Base-by-base conservation (phyloP, 2,797 vertebrate genomes). In the Anguilla pacifica region DNA sequence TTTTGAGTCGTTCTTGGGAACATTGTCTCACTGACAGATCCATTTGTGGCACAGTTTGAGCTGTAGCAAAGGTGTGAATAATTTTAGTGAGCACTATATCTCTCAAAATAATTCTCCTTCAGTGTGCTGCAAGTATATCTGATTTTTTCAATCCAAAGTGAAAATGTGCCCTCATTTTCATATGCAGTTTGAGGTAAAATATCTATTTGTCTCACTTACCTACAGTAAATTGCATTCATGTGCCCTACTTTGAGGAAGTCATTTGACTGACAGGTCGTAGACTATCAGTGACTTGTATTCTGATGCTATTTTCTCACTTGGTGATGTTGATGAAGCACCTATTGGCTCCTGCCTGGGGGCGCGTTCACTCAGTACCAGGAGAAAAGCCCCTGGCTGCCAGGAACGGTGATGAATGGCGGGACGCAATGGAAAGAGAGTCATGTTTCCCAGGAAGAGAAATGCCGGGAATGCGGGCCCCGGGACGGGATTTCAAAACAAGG, bases 401-500 rank as follows among this genome's bases (percentile, higher is more conserved):
- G 72, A 39, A 84, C 53, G 74, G 22, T 81, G 46, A 88, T 89
- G 89, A 85, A 86, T 81, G 83, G 85, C 89, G 70, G 59, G n/a
- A 28, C 67, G 88, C 87, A 83, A 55, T 89, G 88, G 84, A 79
- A 89, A 85, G 51, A 88, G 51, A 89, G 53, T 70, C 46, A 87
- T 57, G 90, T 92, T 93, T 85, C 86, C 72, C 88, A 90, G 59
- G 87, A 72, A 55, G 70, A 86, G 86, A 84, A 90, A 90, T 91
- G 83, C 83, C 86, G 87, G 70, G 90, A 87, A 90, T 92, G 89
- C 88, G 84, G 90, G 91, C 90, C 85, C 79, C 3, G 86, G 90
- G 74, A 92, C 93, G 87, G 85, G 86, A 88, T 92, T 93, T 90
- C 90, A 53, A 91, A 88, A 83, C 85, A 90, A 89, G 43, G 28